These are phyloP conservation scores for Lytechinus pictus DNA, from an alignment of 35 echinoderm and acorn worm species.

Conservation along the genomic window DNA sequence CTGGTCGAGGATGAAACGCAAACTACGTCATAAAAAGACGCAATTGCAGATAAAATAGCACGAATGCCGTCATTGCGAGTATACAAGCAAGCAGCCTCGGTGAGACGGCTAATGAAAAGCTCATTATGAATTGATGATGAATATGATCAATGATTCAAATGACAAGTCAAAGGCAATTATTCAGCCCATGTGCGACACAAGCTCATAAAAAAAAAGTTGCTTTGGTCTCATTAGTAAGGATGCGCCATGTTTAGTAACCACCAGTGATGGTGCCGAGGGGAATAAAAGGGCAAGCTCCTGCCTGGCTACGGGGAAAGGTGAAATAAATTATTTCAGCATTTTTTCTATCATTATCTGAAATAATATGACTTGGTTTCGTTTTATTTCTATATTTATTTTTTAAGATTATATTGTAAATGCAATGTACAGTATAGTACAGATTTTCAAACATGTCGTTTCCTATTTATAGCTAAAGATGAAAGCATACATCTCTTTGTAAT, in stretches of 20 bases:
- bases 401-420: too few relatives aligned
- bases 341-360: too few relatives aligned
- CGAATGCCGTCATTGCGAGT: background rate
- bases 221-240: background rate
- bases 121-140: slow-evolving; percentile 6
- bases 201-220: background rate
- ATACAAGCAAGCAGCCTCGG: background rate
- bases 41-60: background rate
- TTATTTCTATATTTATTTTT: too few relatives aligned
- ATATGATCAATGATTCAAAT: slow-evolving; percentile 14
- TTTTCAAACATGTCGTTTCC: too few relatives aligned
- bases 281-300: too few relatives aligned
- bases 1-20: background rate
- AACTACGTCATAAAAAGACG: background rate
- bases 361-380: too few relatives aligned
- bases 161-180: background rate
- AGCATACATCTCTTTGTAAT: too few relatives aligned
- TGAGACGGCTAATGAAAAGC: background rate
- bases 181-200: background rate
- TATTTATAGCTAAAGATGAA: too few relatives aligned
- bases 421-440: too few relatives aligned
- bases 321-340: too few relatives aligned
- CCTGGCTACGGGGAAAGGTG: too few relatives aligned
- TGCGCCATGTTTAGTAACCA: background rate
- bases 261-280: too few relatives aligned